Percentiles rank a stretch among this genome's conserved stretches.
phyloP scores from a whole-genome alignment of 2,888 invertebrate species.

The Timema podura region DNA sequence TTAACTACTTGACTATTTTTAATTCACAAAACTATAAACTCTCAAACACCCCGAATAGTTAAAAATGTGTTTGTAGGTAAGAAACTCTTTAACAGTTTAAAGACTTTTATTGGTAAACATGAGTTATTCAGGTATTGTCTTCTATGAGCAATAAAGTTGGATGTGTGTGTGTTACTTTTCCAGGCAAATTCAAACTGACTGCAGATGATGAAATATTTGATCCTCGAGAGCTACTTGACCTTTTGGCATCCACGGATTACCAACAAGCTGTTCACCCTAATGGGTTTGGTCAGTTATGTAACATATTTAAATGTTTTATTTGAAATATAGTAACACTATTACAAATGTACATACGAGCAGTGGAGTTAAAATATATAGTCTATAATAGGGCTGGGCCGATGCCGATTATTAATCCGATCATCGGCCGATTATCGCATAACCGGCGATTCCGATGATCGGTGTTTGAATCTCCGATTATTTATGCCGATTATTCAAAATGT shows the following conservation, averaged over 20 bases:
- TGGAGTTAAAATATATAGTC: not conserved
- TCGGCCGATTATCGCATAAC: no score
- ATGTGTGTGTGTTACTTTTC: not conserved
- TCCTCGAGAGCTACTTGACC: constrained; percentile 36
- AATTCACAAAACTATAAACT: no score
- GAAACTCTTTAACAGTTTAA: no score
- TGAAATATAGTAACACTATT: not conserved
- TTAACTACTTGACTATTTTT: no score
- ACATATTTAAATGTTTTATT: not conserved
- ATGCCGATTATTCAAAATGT: no score
- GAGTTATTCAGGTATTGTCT: not conserved
- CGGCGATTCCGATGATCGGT: no score
- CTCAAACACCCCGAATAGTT: no score
- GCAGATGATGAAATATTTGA: constrained; percentile 29
- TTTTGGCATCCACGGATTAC: constrained; percentile 35
- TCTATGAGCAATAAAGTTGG: no score
- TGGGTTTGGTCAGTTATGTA: constrained; percentile 33
- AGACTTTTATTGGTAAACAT: not conserved
- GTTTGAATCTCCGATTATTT: no score
- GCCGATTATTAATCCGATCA: no score
- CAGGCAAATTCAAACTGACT: constrained; percentile 19
- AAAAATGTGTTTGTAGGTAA: no score
- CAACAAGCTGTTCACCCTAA: constrained; percentile 37
- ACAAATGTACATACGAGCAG: not conserved
- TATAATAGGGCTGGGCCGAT: no score